Base-by-base conservation (phyloP, 2,888 invertebrate genomes). In the Cerastoderma edule region DNA sequence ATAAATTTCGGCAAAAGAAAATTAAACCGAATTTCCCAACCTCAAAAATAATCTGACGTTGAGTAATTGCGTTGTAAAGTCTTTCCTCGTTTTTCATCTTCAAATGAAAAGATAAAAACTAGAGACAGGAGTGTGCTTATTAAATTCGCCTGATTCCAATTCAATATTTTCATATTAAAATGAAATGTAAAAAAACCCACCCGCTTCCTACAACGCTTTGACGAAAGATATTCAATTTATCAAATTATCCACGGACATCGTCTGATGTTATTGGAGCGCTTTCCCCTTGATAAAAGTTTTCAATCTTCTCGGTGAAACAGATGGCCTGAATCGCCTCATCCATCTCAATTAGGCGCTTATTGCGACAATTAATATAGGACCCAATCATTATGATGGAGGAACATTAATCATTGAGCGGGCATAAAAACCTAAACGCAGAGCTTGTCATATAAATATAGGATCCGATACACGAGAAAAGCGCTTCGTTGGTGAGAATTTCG, bases 261-360 rank as follows among this genome's bases (percentile, higher is more conserved):
- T 67, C 28, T 63, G 67, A 71, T 72, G 68, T 54, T 63, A 65
- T 72, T 72, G 63, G 60, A 28, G 44, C 30, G 44, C 53, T 63
- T 65, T 67, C 78, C 60, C 72, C 75, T 44, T 72, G 78, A 72
- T 64, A 72, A 72, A 64, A 67, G 35, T 67, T 75, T 78, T 66
- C 67, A 75, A 78, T 72, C 75, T 65, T 68, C 75, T 66, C 48
- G 28, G 57, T 65, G 75, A 71, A 75, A 72, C 78, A 78, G 75
- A 78, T 78, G 78, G 75, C 72, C 68, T 66, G 63, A 72, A 72
- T 75, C 75, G 69, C 33, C 57, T 60, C 72, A 78, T 78, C 75
- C 53, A 72, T 78, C 75, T 78, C 75, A 75, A 78, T 78, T 72
- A 72, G 68, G 48, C 70, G 75, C 69, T 75, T 75, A 75, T 72